Conservation (phyloP, 2,888 invertebrate genomes). For the Nebria salina region DNA sequence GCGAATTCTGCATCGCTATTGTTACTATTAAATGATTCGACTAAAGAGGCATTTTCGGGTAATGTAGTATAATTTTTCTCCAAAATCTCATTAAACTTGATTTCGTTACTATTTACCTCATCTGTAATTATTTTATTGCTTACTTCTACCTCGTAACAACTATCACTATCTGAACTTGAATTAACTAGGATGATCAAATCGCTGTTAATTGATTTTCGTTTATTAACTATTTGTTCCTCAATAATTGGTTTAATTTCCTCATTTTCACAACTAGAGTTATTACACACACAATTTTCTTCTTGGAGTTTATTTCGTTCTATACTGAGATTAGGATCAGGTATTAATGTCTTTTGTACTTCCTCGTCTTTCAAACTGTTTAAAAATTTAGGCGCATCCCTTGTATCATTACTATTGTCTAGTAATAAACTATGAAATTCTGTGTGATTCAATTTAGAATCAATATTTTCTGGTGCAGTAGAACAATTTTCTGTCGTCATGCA, state of each 20-base stretch:
- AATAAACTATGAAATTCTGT: not conserved
- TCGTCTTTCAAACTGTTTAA: not conserved
- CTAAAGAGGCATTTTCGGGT: not conserved
- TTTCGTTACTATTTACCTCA: not conserved
- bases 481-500: not conserved
- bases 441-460: not conserved
- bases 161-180: conserved; percentile 8
- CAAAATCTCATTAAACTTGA: not conserved
- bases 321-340: not conserved
- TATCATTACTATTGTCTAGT: not conserved
- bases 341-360: not conserved
- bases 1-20: not conserved
- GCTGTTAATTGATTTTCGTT: not conserved
- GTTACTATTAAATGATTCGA: conserved; percentile 2
- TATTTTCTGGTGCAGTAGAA: not conserved
- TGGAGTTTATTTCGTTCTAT: not conserved
- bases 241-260: not conserved
- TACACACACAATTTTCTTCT: not conserved
- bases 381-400: not conserved
- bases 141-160: not conserved
- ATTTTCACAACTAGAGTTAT: not conserved
- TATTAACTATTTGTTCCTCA: not conserved
- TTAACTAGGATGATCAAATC: not conserved
- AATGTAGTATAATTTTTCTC: conserved; percentile 8
- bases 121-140: not conserved